Percentiles rank a stretch among this genome's conserved stretches.
Evolutionary conservation across 2,888 invertebrate species (phyloP).

Genomic region (Netelia fuscicornis): DNA sequence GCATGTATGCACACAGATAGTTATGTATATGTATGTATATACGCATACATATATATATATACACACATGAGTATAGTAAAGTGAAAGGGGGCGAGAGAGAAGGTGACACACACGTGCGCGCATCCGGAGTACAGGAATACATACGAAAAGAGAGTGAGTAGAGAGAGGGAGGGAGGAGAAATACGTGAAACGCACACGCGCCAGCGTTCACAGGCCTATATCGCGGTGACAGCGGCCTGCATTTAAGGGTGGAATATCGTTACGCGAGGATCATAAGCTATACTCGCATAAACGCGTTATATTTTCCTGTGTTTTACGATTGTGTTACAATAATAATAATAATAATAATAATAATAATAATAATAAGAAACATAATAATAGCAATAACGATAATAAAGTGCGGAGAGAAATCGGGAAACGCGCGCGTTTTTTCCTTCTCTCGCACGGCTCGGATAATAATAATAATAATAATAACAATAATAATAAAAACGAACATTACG

Average conservation of each 20-base stretch:
- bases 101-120: conserved; percentile 62
- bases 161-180: conserved; percentile 20
- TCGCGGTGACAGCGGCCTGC: conserved; percentile 1
- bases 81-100: conserved; percentile 52
- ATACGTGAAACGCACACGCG: conserved; percentile 31
- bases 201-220: not conserved
- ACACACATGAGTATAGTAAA: conserved; percentile 26
- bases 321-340: conserved; percentile 40
- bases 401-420: not conserved
- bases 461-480: not conserved
- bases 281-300: conserved; percentile 3
- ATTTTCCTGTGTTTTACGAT: conserved; percentile 30
- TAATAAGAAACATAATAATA: no score
- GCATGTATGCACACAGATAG: not conserved
- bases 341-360: conserved; percentile 26
- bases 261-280: conserved; percentile 35
- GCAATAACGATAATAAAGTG: conserved; percentile 7
- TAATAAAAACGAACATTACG: conserved; percentile 39
- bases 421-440: conserved; percentile 20
- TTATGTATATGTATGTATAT: conserved; percentile 7
- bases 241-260: conserved; percentile 42
- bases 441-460: not conserved
- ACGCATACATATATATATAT: conserved; percentile 11
- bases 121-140: conserved; percentile 45
- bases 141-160: conserved; percentile 9